Evolutionary conservation across 2,113 vertebrate species (phyloP), one percentile per base, ranked within the genome.

Genomic region (Rhea pennata): DNA sequence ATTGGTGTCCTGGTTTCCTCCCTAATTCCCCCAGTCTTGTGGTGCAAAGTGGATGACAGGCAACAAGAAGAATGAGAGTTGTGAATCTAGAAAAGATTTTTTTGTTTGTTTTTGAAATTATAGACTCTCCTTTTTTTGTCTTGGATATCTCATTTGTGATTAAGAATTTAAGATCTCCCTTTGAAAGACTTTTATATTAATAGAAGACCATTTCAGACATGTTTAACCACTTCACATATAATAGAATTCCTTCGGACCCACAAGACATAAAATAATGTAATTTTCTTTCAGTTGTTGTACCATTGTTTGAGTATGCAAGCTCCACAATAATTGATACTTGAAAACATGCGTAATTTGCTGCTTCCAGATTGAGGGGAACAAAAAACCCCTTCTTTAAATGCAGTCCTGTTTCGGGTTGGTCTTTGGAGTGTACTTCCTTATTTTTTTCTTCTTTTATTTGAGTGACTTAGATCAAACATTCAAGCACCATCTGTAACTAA

Each of bases 401-500:
- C 85, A 64, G 9, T 87, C 73, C 48, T 90, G 21, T 78, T 95
- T 96, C 76, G 87, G 59, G 71, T 75, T 88, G 89, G 58, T 80
- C 88, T 96, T 91, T 89, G 64, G 75, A 88, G 67, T 21, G 42
- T 58, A 48, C 61, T 96, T 97, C 81, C 40, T 40, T 81, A 69
- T 74, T 82, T 85, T 40, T 71, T 54, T 75, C 70, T 24, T 84
- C 44, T 67, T 93, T 83, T 87, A 86, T 92, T 96, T 87, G 85
- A 97, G 96, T 90, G 91, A 81, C 59, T 88, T 84, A 97, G 94
- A 96, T 96, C 89, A 97, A 97, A 94, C 91, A 96, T 93, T 95
- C 95, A 93, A 94, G 96, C 93, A 61, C 69, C 1, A 42, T 97
- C 97, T 96, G 97, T 97, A 97, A 97, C 97, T 97, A 98, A 98